phyloP scores from a whole-genome alignment of 2,888 invertebrate genomes.

The Drosophila aldrichi region DNA sequence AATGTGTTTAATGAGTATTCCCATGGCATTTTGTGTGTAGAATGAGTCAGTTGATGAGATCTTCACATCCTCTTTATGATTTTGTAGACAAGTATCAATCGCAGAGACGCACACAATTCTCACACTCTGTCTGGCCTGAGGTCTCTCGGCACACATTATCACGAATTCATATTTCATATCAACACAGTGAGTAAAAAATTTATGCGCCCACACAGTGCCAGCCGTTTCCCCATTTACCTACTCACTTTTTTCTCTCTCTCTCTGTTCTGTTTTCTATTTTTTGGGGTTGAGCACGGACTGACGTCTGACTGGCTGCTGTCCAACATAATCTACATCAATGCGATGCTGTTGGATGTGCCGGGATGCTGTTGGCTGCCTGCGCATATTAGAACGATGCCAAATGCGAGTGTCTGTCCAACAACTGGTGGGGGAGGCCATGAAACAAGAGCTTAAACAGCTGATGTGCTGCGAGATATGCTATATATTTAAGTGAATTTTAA shows the following conservation, averaged over 20 bases:
- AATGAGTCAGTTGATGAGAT: conserved; percentile 36
- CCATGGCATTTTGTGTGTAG: conserved; percentile 19
- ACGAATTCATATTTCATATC: conserved; percentile 71
- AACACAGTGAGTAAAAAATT: conserved; percentile 60
- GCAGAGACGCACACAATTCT: conserved; percentile 41
- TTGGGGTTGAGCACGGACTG: conserved; percentile 55
- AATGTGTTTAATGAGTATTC: conserved; percentile 26
- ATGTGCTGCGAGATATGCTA: conserved; percentile 25
- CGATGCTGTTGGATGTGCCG: conserved; percentile 23
- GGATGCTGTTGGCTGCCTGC: conserved; percentile 27
- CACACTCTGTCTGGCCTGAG: conserved; percentile 27
- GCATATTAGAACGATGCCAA: conserved; percentile 40
- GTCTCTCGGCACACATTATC: conserved; percentile 53
- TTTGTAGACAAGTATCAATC: conserved; percentile 36
- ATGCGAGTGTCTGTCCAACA: conserved; percentile 28
- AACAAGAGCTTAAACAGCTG: background rate
- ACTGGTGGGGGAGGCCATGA: conserved; percentile 12
- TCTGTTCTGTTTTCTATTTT: background rate
- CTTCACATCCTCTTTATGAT: conserved; percentile 20
- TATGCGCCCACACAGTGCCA: conserved; percentile 69
- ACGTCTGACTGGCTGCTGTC: conserved; percentile 70
- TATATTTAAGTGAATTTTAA: background rate
- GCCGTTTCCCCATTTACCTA: conserved; percentile 6
- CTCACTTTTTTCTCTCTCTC: background rate
- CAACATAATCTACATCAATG: conserved; percentile 74